Evolutionary conservation across 2,113 vertebrate species (phyloP).

Genomic region (Lepus americanus): DNA sequence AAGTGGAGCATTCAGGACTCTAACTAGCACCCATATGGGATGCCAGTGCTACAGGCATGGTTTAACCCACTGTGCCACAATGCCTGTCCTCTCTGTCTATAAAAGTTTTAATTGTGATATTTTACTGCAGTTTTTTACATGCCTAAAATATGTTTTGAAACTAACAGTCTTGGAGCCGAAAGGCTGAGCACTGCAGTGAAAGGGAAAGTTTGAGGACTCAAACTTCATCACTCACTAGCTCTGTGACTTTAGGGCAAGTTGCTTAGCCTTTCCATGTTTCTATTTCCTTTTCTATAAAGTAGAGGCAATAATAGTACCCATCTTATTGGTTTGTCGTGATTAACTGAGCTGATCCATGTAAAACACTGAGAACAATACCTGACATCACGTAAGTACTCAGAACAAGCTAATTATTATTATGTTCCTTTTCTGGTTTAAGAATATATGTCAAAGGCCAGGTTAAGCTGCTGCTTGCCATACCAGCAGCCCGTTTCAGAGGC

Average conservation of each 20-base stretch:
- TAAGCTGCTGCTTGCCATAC: no score
- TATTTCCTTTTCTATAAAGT: slow-evolving; percentile 14
- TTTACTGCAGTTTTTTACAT: slow-evolving; percentile 16
- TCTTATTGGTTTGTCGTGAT: slow-evolving; percentile 12
- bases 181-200: slow-evolving; percentile 18
- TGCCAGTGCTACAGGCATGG: no score
- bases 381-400: not conserved
- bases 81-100: not conserved
- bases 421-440: not conserved
- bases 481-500: no score
- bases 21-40: no score
- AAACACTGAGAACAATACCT: slow-evolving; percentile 50
- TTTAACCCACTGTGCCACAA: no score
- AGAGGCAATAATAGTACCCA: not conserved
- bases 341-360: not conserved
- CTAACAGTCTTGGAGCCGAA: not conserved
- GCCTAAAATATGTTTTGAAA: slow-evolving; percentile 37
- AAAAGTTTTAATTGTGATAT: slow-evolving; percentile 22
- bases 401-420: not conserved
- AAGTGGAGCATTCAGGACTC: no score
- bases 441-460: not conserved
- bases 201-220: slow-evolving; percentile 19
- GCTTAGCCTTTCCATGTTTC: not conserved
- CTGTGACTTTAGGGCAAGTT: not conserved
- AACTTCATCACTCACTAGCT: not conserved